These are phyloP conservation scores for Helarctos malayanus DNA, from an alignment of 2,797 vertebrate species.

Conservation along the genomic window DNA sequence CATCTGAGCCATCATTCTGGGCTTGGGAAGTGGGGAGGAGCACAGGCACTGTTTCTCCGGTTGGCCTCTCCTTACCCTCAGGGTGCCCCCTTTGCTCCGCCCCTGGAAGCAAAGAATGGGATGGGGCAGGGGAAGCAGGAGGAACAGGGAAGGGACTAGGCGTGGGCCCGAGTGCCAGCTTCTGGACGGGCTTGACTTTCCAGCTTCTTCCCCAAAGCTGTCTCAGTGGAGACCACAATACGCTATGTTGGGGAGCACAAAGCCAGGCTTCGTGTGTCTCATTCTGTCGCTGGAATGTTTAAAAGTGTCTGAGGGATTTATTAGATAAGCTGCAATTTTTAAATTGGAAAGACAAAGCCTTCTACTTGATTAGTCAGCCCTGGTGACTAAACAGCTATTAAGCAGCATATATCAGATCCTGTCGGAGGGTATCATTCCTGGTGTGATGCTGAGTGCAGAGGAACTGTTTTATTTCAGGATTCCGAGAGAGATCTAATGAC, in stretches of 20 bases:
- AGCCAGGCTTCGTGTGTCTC: background rate
- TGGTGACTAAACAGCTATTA: background rate
- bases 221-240: background rate
- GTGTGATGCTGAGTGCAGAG: background rate
- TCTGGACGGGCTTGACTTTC: background rate
- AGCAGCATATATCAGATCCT: background rate
- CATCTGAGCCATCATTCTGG: background rate
- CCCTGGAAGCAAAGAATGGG: background rate
- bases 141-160: too few relatives aligned
- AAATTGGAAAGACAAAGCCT: slow-evolving; percentile 15
- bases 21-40: background rate
- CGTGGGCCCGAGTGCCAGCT: background rate
- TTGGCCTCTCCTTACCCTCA: background rate
- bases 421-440: background rate
- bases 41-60: accelerated
- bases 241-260: background rate
- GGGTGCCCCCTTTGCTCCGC: background rate
- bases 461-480: background rate
- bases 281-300: background rate
- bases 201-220: background rate
- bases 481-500: background rate
- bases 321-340: background rate
- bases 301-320: background rate
- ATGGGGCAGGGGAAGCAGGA: background rate
- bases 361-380: background rate